A percentile compares a stretch with the other conserved stretches of the same genome.
These are phyloP conservation scores for Fopius arisanus DNA, from an alignment of 1,140 invertebrate species.

Conservation along the genomic window DNA sequence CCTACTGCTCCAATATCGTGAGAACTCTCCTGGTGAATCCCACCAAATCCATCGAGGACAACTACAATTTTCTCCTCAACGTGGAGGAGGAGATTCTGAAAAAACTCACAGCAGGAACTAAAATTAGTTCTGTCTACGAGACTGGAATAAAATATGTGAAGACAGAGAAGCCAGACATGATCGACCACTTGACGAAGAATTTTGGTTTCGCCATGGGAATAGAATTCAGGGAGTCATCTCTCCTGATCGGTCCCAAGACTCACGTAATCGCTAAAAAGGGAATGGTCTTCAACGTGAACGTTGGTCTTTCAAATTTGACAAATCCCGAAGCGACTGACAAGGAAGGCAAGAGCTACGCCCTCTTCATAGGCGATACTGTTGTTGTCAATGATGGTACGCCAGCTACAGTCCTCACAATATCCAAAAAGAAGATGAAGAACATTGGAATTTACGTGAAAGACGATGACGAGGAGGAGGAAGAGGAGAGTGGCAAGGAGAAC, in stretches of 20 bases:
- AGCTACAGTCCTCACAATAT: constrained; percentile 88
- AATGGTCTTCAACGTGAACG: constrained; percentile 97
- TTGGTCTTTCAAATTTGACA: constrained; percentile 88
- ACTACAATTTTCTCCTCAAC: constrained; percentile 92
- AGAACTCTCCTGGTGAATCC: constrained; percentile 96
- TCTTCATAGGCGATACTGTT: constrained; percentile 97
- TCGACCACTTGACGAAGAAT: constrained; percentile 93
- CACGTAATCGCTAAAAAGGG: constrained; percentile 84
- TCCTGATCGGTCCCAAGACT: constrained; percentile 92
- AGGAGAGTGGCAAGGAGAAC: constrained; percentile 77
- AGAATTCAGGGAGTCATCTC: constrained; percentile 95
- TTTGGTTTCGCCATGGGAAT: constrained; percentile 97
- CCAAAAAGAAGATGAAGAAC: constrained; percentile 96
- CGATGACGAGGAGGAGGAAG: constrained; percentile 86
- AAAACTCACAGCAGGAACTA: constrained; percentile 81
- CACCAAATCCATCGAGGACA: constrained; percentile 77
- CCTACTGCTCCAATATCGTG: constrained; percentile 98
- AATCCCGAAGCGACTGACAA: constrained; percentile 87
- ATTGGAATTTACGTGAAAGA: constrained; percentile 97
- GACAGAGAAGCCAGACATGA: constrained; percentile 84
- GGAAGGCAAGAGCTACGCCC: constrained; percentile 88
- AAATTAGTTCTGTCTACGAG: constrained; percentile 91
- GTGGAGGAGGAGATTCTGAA: constrained; percentile 94
- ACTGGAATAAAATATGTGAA: constrained; percentile 84
- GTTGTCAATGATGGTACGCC: constrained; percentile 86